Conservation (phyloP, 2,797 vertebrate genomes). For the Mergus octosetaceus region DNA sequence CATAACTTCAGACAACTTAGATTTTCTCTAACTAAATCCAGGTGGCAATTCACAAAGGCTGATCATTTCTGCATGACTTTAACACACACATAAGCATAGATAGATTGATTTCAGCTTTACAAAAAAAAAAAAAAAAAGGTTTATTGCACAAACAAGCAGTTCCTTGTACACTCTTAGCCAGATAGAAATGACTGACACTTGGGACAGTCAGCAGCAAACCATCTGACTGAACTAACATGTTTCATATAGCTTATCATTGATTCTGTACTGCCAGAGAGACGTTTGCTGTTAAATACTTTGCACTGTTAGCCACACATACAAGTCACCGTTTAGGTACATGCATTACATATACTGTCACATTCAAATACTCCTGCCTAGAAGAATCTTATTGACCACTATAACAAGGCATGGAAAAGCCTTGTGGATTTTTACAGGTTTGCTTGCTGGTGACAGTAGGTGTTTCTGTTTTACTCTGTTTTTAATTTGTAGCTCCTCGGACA, state of each 20-base stretch:
- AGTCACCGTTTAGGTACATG: background rate
- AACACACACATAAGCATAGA: background rate
- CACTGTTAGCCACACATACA: accelerated
- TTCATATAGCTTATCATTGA: background rate
- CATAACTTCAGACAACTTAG: constrained; percentile 5
- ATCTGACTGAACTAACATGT: background rate
- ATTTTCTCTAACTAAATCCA: constrained; percentile 39
- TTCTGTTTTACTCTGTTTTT: background rate
- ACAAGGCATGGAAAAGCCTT: background rate
- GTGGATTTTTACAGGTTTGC: background rate
- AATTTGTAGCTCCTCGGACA: background rate
- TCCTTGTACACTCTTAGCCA: background rate
- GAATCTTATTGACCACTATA: background rate
- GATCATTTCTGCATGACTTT: constrained; percentile 8
- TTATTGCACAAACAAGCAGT: background rate
- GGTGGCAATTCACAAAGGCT: background rate
- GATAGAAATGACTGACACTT: background rate
- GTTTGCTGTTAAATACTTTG: background rate
- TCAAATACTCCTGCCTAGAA: background rate
- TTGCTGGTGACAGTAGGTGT: background rate
- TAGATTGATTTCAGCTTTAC: background rate
- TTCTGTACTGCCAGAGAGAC: background rate
- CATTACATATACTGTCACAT: background rate
- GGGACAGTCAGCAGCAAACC: background rate
- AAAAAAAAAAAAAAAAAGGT: background rate